Conservation (phyloP, 64 coral and sea anemone genomes). For the Acropora tenuis region DNA sequence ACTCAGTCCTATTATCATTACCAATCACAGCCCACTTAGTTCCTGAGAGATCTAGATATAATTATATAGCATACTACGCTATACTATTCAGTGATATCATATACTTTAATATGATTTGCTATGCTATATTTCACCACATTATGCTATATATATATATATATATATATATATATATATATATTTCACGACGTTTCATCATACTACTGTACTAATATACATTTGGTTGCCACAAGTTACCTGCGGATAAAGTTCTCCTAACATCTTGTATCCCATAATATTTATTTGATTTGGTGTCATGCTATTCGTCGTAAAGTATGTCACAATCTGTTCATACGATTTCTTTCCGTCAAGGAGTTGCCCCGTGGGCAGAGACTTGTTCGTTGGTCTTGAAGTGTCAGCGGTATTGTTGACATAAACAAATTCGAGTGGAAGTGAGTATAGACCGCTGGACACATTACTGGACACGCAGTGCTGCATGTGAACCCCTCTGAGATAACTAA, state of each 20-base stretch:
- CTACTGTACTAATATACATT: background rate
- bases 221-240: constrained; percentile 19
- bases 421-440: constrained; percentile 73
- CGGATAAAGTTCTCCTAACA: constrained; percentile 66
- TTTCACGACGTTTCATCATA: background rate
- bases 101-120: too few species aligned
- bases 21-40: too few species aligned
- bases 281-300: constrained; percentile 55
- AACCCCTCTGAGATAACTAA: constrained; percentile 67
- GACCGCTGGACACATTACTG: constrained; percentile 79
- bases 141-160: too few species aligned
- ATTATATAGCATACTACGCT: too few species aligned
- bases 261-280: constrained; percentile 52
- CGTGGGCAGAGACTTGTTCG: constrained; percentile 69
- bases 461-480: constrained; percentile 67
- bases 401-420: constrained; percentile 86
- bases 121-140: too few species aligned
- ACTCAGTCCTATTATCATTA: too few species aligned
- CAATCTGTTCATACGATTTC: constrained; percentile 44
- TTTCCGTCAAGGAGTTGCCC: constrained; percentile 78
- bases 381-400: constrained; percentile 63
- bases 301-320: constrained; percentile 69
- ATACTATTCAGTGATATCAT: too few species aligned
- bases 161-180: too few species aligned
- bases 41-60: too few species aligned